These are phyloP conservation scores for Gymnopithys bicolor DNA, from an alignment of 2,797 vertebrate species.

Conservation along the genomic window DNA sequence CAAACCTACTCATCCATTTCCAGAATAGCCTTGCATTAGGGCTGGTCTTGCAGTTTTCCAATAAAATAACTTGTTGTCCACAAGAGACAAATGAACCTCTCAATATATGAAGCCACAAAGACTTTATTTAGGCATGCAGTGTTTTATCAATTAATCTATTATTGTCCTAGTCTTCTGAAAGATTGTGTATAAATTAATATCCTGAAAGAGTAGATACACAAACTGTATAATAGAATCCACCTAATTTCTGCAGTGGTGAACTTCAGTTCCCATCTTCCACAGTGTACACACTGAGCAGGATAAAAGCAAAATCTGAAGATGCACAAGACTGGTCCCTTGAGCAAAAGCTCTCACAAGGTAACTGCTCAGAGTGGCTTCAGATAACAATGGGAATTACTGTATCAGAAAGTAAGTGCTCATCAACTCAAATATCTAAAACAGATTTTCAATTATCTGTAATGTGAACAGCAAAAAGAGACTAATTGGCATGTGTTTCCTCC, in stretches of 20 bases:
- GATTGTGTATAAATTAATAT: background rate
- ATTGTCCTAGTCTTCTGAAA: background rate
- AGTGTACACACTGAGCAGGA: background rate
- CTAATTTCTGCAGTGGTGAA: background rate
- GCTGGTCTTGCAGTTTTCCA: background rate
- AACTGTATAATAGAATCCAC: background rate
- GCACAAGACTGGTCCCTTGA: background rate
- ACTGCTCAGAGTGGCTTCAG: background rate
- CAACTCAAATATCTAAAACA: background rate
- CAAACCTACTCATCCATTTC: background rate
- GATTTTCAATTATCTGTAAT: background rate
- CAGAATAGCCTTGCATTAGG: background rate
- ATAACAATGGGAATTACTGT: background rate
- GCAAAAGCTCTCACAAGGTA: background rate
- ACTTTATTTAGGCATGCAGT: background rate
- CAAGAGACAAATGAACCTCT: background rate
- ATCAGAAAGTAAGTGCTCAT: background rate
- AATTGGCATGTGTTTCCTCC: accelerated
- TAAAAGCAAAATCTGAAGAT: background rate
- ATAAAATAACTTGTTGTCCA: background rate
- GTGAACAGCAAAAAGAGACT: background rate
- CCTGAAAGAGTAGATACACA: background rate
- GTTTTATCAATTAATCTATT: background rate
- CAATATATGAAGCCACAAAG: background rate
- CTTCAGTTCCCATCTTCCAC: background rate